Conservation (phyloP, 1,140 invertebrate species). For the Mizuhopecten yessoensis region DNA sequence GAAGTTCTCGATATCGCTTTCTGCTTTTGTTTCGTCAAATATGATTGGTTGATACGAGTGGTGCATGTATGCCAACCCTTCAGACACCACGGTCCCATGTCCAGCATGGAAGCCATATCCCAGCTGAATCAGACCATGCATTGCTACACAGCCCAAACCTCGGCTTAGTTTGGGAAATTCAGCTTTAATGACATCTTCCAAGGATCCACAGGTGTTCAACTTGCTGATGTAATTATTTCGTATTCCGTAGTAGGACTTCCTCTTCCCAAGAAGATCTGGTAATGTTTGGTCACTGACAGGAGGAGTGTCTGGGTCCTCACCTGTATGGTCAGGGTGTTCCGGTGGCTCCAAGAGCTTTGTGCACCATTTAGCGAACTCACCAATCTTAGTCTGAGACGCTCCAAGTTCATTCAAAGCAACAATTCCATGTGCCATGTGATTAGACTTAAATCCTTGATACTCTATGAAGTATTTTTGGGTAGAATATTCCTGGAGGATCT, state of each 20-base stretch:
- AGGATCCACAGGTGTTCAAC: not conserved
- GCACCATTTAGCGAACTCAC: not conserved
- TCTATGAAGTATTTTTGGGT: not conserved
- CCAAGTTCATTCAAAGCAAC: conserved; percentile 3
- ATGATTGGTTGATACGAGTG: not conserved
- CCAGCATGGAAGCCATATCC: not conserved
- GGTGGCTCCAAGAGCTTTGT: not conserved
- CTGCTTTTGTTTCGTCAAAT: not conserved
- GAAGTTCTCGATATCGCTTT: conserved; percentile 14
- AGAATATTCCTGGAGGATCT: not conserved
- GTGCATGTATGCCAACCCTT: not conserved
- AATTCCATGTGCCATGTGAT: conserved; percentile 43
- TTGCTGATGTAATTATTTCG: not conserved
- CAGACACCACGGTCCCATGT: not conserved
- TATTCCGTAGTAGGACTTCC: not conserved
- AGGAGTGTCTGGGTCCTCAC: not conserved
- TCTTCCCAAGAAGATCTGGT: not conserved
- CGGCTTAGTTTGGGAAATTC: not conserved
- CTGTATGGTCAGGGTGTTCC: not conserved
- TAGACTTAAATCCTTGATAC: conserved; percentile 19
- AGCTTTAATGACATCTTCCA: not conserved
- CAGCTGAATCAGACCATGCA: not conserved
- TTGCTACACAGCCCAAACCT: not conserved
- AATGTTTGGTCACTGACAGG: not conserved
- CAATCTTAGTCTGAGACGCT: not conserved